Evolutionary conservation across 1,140 invertebrate species (phyloP), one percentile per base, ranked within the genome.

Genomic region (Macrotrachela quadricornifera): DNA sequence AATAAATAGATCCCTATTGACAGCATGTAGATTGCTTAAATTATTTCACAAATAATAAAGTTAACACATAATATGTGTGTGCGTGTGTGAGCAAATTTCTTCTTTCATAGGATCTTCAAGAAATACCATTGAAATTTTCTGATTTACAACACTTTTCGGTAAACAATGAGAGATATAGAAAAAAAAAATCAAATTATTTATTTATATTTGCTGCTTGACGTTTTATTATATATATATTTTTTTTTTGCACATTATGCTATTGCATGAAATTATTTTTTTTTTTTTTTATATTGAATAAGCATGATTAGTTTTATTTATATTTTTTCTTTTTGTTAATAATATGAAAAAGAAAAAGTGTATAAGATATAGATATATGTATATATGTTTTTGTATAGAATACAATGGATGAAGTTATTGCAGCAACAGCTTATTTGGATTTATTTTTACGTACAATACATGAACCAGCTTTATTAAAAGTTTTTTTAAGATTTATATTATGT

Each of bases 341-440:
- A 36, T 51, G 14, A 50, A 30, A n/a, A n/a, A n/a, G n/a, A n/a
- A n/a, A n/a, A n/a, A n/a, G n/a, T n/a, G n/a, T n/a, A n/a, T n/a
- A n/a, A n/a, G n/a, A n/a, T 54, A 53, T 54, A 56, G 76, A 76
- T 67, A 42, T 15, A 61, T 63, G 13, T 51, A 10, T 36, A 37
- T 54, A 51, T 54, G 56, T 76, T 76, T 67, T 44, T 15, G 61
- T 63, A 14, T 59, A 74, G 71, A 71, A 66, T 64, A 80, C 81
- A 55, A 73, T 81, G 57, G 79, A 81, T 50, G 87, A 92, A 66
- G 79, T 90, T 63, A 79, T 87, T 37, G 79, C 85, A 38, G 82
- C 86, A 1, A 88, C 83, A 58, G 82, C 83, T 9, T 92, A 94
- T 67, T 76, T 91, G 50, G 86, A 92, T 67, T 69, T 92, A 50